phyloP scores from a whole-genome alignment of 2,797 vertebrate species.

The Acrossocheilus wenchowensis region DNA sequence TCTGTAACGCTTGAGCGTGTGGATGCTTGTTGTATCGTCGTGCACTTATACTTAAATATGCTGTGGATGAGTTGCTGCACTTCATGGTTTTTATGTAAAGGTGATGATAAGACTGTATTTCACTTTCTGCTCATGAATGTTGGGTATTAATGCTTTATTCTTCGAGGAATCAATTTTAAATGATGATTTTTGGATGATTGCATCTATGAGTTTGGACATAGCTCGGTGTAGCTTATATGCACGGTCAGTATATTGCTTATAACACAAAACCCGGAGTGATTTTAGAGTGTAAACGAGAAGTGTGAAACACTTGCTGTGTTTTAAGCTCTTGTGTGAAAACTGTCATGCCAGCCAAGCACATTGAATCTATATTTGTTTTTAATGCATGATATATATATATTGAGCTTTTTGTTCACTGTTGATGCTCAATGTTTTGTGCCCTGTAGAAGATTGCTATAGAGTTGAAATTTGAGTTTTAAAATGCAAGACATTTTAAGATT shows the following conservation, averaged over 20 bases:
- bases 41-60: conserved; percentile 41
- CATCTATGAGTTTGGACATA: neutral
- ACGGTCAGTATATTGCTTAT: conserved; percentile 18
- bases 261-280: conserved; percentile 5
- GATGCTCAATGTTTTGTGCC: conserved; percentile 22
- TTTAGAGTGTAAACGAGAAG: conserved; percentile 56
- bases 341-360: conserved; percentile 32
- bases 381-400: conserved; percentile 11
- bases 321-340: conserved; percentile 55
- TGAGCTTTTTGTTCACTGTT: conserved; percentile 15
- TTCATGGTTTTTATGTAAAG: conserved; percentile 10
- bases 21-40: conserved; percentile 46
- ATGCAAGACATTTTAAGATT: neutral
- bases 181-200: neutral
- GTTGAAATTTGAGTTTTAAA: neutral
- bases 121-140: conserved; percentile 1
- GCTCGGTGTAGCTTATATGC: too few relatives aligned
- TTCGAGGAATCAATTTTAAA: neutral
- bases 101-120: neutral
- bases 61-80: conserved; percentile 10
- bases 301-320: conserved; percentile 59
- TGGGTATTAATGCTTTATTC: neutral
- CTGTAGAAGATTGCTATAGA: neutral
- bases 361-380: conserved; percentile 32
- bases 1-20: conserved; percentile 56